Conservation (phyloP, 2,797 vertebrate species). For the Clarias platycephalus region DNA sequence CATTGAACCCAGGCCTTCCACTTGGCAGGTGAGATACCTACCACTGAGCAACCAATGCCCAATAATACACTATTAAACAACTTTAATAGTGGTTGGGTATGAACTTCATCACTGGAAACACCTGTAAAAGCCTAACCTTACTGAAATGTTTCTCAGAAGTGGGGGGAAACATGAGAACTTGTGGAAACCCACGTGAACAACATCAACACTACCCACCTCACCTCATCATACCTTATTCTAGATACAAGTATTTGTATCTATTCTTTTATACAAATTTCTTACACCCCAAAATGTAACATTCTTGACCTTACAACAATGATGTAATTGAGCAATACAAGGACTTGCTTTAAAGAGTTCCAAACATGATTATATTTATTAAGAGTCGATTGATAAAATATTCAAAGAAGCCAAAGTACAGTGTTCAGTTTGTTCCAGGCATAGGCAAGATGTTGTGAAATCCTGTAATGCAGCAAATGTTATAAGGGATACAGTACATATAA, state of each 20-base stretch:
- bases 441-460: slow-evolving; percentile 43
- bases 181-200: no score
- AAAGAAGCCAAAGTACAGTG: slow-evolving; percentile 70
- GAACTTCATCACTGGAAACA: no score
- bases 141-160: neutral
- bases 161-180: neutral
- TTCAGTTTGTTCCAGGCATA: slow-evolving; percentile 55
- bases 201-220: neutral
- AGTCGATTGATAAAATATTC: slow-evolving; percentile 68
- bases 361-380: slow-evolving; percentile 72
- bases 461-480: slow-evolving; percentile 64
- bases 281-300: no score
- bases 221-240: no score
- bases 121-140: neutral
- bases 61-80: no score
- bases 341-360: slow-evolving; percentile 63
- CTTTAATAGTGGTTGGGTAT: no score
- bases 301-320: neutral
- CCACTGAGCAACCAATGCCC: no score
- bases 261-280: neutral
- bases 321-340: slow-evolving; percentile 17
- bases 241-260: neutral
- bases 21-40: no score
- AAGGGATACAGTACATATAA: slow-evolving; percentile 61
- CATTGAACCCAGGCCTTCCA: no score